Evolutionary conservation across 2,797 vertebrate genomes (phyloP), one percentile per base, ranked within the genome.

Genomic region (Darevskia nairensis): DNA sequence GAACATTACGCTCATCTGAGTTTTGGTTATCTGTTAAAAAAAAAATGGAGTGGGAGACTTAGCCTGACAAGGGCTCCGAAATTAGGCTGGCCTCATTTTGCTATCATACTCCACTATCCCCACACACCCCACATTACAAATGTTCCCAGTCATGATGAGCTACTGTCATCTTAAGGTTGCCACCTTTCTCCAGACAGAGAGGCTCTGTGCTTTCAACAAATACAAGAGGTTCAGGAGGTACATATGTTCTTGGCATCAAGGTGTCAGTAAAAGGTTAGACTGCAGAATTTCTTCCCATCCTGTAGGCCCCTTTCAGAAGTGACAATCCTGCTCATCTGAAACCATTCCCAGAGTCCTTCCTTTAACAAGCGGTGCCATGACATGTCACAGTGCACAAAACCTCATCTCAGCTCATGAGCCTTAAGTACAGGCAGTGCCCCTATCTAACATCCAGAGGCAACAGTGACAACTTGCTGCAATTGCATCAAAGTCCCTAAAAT

Each of bases 61-160:
- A 64, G 6, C 9, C 13, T 85, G 64, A 76, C 68, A 85, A 9
- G 44, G 76, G 21, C 75, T 72, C 50, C 27, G 1, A 74, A 1
- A 72, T 91, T 79, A 76, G 90, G 86, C 84, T 86, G 59, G 8
- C 17, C 69, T 81, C 3, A 3, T 90, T 59, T 29, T 84, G 23
- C 85, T 55, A 83, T 74, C 8, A 80, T 74, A 68, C 82, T n/a
- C 86, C 71, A 72, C 23, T 8, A 39, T 2, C 41, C 1, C 6
- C 3, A 6, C 71, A 74, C 61, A 64, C 7, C 46, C 4, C 29
- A 21, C n/a, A n/a, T 1, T 76, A 25, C 75, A 78, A 64, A 59
- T 80, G 10, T 75, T 89, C 69, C 44, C 29, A n/a, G 74, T 44
- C 46, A 59, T 8, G 55, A 35, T 17, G 72, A 74, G 6, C 17